phyloP scores from a whole-genome alignment of 2,797 vertebrate species.

The Sebastes variabilis region DNA sequence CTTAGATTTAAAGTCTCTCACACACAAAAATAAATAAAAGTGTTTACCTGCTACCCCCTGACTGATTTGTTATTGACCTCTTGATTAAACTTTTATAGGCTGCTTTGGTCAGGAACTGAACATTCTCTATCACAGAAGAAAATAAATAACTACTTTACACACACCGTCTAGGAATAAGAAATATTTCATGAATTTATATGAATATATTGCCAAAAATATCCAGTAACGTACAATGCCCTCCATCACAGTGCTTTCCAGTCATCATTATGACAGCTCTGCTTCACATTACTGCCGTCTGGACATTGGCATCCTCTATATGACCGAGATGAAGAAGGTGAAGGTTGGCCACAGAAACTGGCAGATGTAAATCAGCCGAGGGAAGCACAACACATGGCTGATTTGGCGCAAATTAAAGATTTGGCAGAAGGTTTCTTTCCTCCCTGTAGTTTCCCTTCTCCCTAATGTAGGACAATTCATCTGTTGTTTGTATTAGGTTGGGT shows the following conservation, averaged over 20 bases:
- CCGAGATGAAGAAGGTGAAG: constrained; percentile 49
- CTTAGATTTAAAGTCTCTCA: background rate
- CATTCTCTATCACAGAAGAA: background rate
- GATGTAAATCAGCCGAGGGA: constrained; percentile 43
- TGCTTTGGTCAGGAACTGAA: background rate
- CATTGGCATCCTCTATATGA: constrained; percentile 15
- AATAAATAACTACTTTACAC: background rate
- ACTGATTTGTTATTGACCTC: background rate
- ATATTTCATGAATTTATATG: background rate
- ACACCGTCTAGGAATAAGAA: background rate
- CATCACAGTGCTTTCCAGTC: background rate
- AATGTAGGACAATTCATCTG: background rate
- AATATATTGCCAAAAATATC: background rate
- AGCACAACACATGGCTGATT: constrained; percentile 63
- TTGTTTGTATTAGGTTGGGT: background rate
- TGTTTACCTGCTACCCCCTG: background rate
- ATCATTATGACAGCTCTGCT: background rate
- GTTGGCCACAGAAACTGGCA: constrained; percentile 46
- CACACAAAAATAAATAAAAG: background rate
- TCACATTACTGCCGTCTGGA: constrained; percentile 25
- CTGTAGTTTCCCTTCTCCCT: constrained; percentile 13
- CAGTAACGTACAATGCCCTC: background rate
- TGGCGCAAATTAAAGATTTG: constrained; percentile 53
- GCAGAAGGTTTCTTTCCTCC: constrained; percentile 30
- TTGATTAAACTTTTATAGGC: background rate